These are phyloP conservation scores for Chaenogobius annularis DNA, from an alignment of 2,113 vertebrate genomes.

Conservation along the genomic window DNA sequence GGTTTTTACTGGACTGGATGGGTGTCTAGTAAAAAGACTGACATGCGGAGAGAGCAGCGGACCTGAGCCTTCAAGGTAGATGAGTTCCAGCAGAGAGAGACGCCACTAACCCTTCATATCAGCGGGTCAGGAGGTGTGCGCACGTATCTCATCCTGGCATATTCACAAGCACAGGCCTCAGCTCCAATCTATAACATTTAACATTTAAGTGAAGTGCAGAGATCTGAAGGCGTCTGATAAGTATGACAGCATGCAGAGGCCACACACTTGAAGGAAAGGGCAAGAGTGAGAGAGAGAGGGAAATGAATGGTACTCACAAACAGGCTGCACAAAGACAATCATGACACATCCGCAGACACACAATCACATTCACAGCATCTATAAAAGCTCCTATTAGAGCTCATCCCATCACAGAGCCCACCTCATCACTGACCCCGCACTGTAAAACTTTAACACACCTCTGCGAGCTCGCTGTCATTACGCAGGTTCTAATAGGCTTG, in stretches of 20 bases:
- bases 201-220: conserved; percentile 44
- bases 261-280: conserved; percentile 4
- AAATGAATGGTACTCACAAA: conserved; percentile 31
- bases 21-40: conserved; percentile 40
- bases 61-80: conserved; percentile 43
- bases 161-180: conserved; percentile 30
- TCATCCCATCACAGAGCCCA: conserved; percentile 70
- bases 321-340: conserved; percentile 26
- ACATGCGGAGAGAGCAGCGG: conserved; percentile 24
- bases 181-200: conserved; percentile 50
- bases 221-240: conserved; percentile 47
- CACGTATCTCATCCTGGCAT: conserved; percentile 15
- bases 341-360: conserved; percentile 32
- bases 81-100: conserved; percentile 50
- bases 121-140: conserved; percentile 48
- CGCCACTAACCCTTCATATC: conserved; percentile 54
- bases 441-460: conserved; percentile 73
- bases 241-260: conserved; percentile 35
- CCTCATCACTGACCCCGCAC: conserved; percentile 70
- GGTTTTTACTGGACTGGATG: conserved; percentile 29
- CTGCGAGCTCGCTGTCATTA: conserved; percentile 60
- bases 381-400: conserved; percentile 67
- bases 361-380: conserved; percentile 39
- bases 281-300: conserved; percentile 15
- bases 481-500: conserved; percentile 64